Percentiles rank a stretch among this genome's conserved stretches.
Conservation (phyloP, 2,797 vertebrate species). For the Anguilla megastoma region DNA sequence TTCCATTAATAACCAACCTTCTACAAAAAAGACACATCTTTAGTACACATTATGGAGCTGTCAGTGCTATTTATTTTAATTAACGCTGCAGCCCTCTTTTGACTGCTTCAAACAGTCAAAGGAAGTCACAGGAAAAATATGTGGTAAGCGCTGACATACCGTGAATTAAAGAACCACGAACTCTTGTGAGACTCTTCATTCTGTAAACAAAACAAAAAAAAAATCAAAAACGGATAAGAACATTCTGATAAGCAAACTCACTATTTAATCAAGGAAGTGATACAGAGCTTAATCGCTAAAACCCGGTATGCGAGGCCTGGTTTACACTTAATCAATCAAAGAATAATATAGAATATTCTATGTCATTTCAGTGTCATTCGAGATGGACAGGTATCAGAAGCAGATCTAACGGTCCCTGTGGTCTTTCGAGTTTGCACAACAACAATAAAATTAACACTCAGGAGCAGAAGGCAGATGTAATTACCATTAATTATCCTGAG, state of each 20-base stretch:
- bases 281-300: neutral
- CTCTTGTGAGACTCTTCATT: constrained; percentile 60
- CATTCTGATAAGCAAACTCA: neutral
- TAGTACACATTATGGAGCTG: neutral
- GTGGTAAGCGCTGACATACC: constrained; percentile 28
- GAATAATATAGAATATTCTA: neutral
- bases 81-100: neutral
- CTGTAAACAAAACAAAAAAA: constrained; percentile 58
- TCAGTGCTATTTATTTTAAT: neutral
- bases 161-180: constrained; percentile 64
- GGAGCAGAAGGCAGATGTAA: neutral
- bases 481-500: neutral
- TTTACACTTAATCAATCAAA: neutral
- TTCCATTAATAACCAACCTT: neutral
- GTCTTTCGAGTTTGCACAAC: neutral
- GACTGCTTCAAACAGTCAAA: neutral
- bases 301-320: neutral
- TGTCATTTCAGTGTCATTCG: neutral
- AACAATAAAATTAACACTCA: neutral
- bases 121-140: neutral
- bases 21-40: neutral
- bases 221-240: constrained; percentile 18
- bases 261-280: neutral
- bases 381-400: neutral
- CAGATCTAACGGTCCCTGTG: neutral